phyloP scores from a whole-genome alignment of 2,888 invertebrate species.

The Apodemia mormo region DNA sequence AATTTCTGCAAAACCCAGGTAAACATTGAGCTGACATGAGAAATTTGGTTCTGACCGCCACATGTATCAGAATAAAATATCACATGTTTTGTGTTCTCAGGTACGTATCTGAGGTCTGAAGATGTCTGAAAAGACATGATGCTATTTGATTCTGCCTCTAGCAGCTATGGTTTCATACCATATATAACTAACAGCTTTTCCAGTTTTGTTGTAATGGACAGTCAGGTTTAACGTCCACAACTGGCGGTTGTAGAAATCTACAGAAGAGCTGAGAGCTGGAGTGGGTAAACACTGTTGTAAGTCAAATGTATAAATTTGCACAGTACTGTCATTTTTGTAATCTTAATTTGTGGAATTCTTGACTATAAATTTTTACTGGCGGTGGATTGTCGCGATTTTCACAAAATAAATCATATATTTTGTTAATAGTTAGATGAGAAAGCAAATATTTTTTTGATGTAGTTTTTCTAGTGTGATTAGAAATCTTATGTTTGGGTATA shows the following conservation, averaged over 20 bases:
- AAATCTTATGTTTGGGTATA: conserved; percentile 3
- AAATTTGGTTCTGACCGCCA: neutral
- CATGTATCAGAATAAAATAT: neutral
- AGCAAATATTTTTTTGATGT: conserved; percentile 10
- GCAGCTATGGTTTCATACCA: conserved; percentile 13
- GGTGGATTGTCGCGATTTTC: neutral
- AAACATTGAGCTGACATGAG: neutral
- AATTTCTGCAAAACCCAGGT: conserved; percentile 16
- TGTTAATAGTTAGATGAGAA: conserved; percentile 2
- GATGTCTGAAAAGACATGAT: neutral
- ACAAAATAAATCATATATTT: conserved; percentile 9
- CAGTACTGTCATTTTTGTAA: neutral
- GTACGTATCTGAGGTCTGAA: too few species aligned
- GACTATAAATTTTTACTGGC: neutral
- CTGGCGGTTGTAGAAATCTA: conserved; percentile 6
- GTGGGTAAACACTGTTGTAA: conserved; percentile 13
- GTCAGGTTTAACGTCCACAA: conserved; percentile 18
- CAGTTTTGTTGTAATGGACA: conserved; percentile 12
- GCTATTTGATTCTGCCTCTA: conserved; percentile 18
- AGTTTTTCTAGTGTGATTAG: conserved; percentile 11
- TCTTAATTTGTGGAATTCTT: conserved; percentile 11
- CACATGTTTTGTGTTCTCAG: neutral
- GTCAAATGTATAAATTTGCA: conserved; percentile 9
- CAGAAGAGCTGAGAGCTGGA: neutral
- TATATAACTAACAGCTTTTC: neutral